Conservation (phyloP, 2,888 invertebrate species). For the Charanyca ferruginea region DNA sequence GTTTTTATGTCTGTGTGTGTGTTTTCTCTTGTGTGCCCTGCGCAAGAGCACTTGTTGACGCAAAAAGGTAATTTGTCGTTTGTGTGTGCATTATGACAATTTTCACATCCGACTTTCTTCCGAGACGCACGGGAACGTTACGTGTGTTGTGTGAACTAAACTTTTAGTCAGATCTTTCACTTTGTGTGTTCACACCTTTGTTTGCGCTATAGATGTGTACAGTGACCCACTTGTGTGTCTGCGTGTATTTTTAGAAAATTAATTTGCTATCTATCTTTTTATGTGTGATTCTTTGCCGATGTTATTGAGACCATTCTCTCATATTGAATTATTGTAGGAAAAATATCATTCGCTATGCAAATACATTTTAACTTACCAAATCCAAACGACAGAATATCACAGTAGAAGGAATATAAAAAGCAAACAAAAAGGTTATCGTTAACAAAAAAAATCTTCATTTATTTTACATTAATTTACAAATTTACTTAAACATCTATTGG, state of each 20-base stretch:
- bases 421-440: slow-evolving; percentile 74
- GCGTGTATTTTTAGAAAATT: slow-evolving; percentile 66
- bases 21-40: slow-evolving; percentile 78
- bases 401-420: slow-evolving; percentile 43
- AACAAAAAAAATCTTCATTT: slow-evolving; percentile 90
- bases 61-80: slow-evolving; percentile 83
- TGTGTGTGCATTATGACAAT: slow-evolving; percentile 85
- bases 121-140: slow-evolving; percentile 74
- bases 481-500: slow-evolving; percentile 76
- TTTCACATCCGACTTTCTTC: slow-evolving; percentile 91
- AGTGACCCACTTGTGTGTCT: slow-evolving; percentile 62
- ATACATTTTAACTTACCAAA: slow-evolving; percentile 16
- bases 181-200: slow-evolving; percentile 82
- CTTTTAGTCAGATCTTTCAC: slow-evolving; percentile 74
- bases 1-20: slow-evolving; percentile 62
- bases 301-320: slow-evolving; percentile 34
- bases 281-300: slow-evolving; percentile 37
- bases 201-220: slow-evolving; percentile 78
- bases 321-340: background rate
- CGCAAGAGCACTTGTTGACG: slow-evolving; percentile 69
- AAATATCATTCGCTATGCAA: slow-evolving; percentile 14
- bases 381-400: background rate
- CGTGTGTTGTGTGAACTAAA: slow-evolving; percentile 75
- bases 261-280: slow-evolving; percentile 49
- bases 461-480: slow-evolving; percentile 91